phyloP scores from a whole-genome alignment of 1,140 invertebrate species.

The Choristoneura fumiferana region DNA sequence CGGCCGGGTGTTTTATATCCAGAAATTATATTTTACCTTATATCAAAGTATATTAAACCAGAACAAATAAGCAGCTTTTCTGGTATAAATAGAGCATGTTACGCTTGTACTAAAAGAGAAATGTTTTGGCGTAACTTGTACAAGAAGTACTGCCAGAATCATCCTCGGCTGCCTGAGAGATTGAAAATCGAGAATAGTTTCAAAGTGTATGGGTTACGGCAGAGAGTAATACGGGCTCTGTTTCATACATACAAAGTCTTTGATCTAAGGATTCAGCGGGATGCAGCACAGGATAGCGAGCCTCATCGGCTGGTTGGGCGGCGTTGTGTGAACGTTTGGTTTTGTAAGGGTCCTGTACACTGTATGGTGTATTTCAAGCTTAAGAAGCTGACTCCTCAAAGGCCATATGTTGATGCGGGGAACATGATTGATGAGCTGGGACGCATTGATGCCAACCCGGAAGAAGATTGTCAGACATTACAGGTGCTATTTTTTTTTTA shows the following conservation, averaged over 20 bases:
- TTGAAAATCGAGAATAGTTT: constrained; percentile 54
- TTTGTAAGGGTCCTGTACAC: constrained; percentile 73
- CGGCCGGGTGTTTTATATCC: constrained; percentile 80
- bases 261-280: constrained; percentile 44
- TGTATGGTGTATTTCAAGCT: constrained; percentile 64
- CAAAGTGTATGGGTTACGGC: constrained; percentile 73
- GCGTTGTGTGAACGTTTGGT: constrained; percentile 81
- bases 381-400: constrained; percentile 41
- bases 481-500: constrained; percentile 68
- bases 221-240: constrained; percentile 81
- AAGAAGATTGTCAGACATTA: constrained; percentile 81
- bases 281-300: constrained; percentile 57
- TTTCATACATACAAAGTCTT: constrained; percentile 79
- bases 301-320: constrained; percentile 77
- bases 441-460: constrained; percentile 80
- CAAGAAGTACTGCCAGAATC: constrained; percentile 78
- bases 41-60: constrained; percentile 84
- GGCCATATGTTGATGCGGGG: constrained; percentile 16
- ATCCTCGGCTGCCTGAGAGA: constrained; percentile 49
- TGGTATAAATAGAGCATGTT: constrained; percentile 81
- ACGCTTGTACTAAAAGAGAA: constrained; percentile 80
- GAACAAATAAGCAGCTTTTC: constrained; percentile 85
- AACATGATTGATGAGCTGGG: constrained; percentile 56
- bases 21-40: constrained; percentile 85
- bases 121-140: constrained; percentile 86